Conservation (phyloP, 2,888 invertebrate species). For the Neoaliturus tenellus region DNA sequence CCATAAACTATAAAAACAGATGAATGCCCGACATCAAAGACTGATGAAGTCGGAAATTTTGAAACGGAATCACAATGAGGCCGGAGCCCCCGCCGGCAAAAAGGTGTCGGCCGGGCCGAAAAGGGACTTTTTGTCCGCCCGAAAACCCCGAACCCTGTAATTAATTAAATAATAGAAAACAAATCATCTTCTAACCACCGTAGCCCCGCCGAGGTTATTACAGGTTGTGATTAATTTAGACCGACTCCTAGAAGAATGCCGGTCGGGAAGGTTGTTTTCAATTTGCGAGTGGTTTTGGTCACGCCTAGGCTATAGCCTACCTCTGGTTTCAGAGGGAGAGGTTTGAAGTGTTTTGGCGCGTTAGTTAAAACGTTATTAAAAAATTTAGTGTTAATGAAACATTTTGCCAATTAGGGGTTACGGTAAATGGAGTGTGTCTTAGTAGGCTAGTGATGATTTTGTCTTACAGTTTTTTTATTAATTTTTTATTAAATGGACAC, state of each 20-base stretch:
- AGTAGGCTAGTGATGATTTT: too few species aligned
- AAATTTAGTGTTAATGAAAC: too few species aligned
- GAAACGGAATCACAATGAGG: conserved; percentile 7
- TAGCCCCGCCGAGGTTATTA: neutral
- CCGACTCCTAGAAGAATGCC: neutral
- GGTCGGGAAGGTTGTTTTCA: neutral
- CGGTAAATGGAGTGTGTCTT: too few species aligned
- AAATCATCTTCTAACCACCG: conserved; percentile 35
- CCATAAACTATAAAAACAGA: too few species aligned
- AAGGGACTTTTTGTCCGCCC: neutral
- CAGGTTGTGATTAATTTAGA: conserved; percentile 4
- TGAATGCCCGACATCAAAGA: too few species aligned
- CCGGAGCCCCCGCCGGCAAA: neutral
- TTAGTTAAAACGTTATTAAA: too few species aligned
- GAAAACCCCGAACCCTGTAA: conserved; percentile 11
- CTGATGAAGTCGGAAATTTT: neutral
- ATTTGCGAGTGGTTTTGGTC: neutral
- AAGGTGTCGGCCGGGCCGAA: conserved; percentile 1
- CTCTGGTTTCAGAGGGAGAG: too few species aligned
- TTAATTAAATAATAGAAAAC: conserved; percentile 48
- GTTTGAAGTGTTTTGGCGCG: too few species aligned
- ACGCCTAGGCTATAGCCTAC: too few species aligned
- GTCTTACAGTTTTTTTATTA: too few species aligned
- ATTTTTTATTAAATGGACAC: too few species aligned
- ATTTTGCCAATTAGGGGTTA: neutral